Evolutionary conservation across 2,888 invertebrate genomes (phyloP), one percentile per base, ranked within the genome.

Genomic region (Tenthredo distinguenda): DNA sequence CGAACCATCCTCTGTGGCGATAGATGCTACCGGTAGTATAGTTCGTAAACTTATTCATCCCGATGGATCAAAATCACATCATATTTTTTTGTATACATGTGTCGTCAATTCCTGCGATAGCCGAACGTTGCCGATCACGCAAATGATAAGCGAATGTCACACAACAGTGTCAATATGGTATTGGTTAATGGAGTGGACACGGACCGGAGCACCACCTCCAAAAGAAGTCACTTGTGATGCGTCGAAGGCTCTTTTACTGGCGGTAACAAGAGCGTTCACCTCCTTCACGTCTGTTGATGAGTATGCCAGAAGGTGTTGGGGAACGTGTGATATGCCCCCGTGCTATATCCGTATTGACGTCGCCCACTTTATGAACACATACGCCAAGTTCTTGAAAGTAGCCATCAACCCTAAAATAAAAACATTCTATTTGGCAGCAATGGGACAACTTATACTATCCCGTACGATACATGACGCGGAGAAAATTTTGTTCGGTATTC

Each of bases 311-410:
- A 55, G 87, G 87, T 86, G 85, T 83, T 0, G 86, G 88, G 68
- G 65, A 86, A 15, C 85, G 68, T 47, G n/a, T 10, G 58, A 31
- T 43, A n/a, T 85, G 58, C 77, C 74, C 43, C 18, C 40, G 10
- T 87, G 87, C 34, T 88, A 85, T n/a, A 84, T 88, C 6, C 77
- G 86, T 40, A 85, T 87, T 15, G 86, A 88, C n/a, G 86, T 87
- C 0, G 87, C 87, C 6, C 87, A 87, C 72, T 87, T 88, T 71
- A 86, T 88, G 2, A 86, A 87, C 40, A 81, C 76, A 6, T 87
- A 85, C 50, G 85, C 71, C 21, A 68, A 58, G 21, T 86, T 86
- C 18, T 65, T 86, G 31, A 87, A 86, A 76, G 85, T 87, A 26
- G 26, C 37, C 37, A 71, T 68, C 26, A 47, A 82, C 0, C 18